These are phyloP conservation scores for Oryctes rhinoceros DNA, from an alignment of 1,140 invertebrate genomes.

Conservation along the genomic window DNA sequence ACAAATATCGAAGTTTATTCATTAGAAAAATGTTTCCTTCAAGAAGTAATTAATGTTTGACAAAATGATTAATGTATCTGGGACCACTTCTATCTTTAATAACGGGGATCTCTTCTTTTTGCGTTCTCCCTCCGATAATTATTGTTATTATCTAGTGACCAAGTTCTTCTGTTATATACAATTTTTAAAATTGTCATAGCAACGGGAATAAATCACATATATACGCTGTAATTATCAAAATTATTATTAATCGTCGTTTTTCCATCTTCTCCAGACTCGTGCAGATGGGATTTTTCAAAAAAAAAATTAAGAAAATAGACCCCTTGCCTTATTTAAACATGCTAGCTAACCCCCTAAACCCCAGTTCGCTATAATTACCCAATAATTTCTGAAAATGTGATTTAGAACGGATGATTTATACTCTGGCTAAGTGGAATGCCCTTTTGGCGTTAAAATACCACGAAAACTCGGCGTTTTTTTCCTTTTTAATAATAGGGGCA, in stretches of 20 bases:
- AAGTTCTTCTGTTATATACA: conserved; percentile 35
- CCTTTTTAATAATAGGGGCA: conserved; percentile 9
- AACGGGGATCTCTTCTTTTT: conserved; percentile 44
- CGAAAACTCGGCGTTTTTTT: not conserved
- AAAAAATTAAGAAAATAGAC: not conserved
- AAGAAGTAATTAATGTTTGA: conserved; percentile 51
- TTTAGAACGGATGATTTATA: conserved; percentile 22
- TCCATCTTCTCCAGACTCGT: not conserved
- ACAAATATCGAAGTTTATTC: not conserved
- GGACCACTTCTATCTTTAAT: conserved; percentile 34
- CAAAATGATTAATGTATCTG: conserved; percentile 53
- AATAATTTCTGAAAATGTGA: conserved; percentile 22
- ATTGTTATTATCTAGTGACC: conserved; percentile 49
- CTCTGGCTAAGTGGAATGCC: not conserved
- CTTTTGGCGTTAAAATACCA: conserved; percentile 31
- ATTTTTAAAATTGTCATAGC: conserved; percentile 26
- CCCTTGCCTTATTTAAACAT: not conserved
- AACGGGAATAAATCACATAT: conserved; percentile 17
- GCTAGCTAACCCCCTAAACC: not conserved
- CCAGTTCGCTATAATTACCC: conserved; percentile 10
- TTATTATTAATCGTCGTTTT: conserved; percentile 11
- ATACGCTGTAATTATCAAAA: not conserved
- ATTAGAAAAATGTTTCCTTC: not conserved
- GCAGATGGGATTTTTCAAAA: not conserved
- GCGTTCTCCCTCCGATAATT: conserved; percentile 40